Evolutionary conservation across 2,113 vertebrate species (phyloP).

Genomic region (Chroicocephalus ridibundus): DNA sequence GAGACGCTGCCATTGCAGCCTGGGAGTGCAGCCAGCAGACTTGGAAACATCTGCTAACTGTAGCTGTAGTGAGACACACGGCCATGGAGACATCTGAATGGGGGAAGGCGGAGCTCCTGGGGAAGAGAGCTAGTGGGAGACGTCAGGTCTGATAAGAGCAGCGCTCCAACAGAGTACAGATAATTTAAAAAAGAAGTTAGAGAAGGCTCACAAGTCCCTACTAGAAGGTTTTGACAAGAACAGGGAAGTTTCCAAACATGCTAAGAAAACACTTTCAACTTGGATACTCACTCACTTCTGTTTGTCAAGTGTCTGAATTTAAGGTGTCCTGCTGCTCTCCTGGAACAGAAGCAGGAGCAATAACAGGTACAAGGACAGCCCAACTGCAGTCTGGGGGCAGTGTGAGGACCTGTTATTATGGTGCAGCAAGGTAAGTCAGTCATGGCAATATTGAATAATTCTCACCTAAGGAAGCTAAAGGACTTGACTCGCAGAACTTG

Average conservation of each 20-base stretch:
- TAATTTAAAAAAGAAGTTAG: not conserved
- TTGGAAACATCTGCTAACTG: constrained; percentile 58
- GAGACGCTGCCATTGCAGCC: constrained; percentile 36
- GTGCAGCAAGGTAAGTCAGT: not conserved
- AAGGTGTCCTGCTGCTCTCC: not conserved
- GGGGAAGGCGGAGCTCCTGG: not conserved
- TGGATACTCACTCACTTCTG: not conserved
- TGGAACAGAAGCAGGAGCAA: not conserved
- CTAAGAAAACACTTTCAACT: not conserved
- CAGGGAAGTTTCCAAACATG: not conserved
- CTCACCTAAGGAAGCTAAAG: not conserved
- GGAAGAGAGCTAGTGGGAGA: not conserved
- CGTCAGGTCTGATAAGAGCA: not conserved
- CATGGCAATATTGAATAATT: not conserved
- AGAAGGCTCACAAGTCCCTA: not conserved
- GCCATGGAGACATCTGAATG: not conserved
- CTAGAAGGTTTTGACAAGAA: not conserved
- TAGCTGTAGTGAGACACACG: not conserved
- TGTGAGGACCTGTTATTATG: not conserved
- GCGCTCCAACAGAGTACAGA: not conserved
- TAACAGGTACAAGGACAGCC: not conserved
- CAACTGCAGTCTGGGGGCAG: not conserved
- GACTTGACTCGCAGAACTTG: not conserved
- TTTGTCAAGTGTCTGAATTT: not conserved
- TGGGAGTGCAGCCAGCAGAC: constrained; percentile 59